Evolutionary conservation across 1,140 invertebrate species (phyloP).

Genomic region (Lethocerus indicus): DNA sequence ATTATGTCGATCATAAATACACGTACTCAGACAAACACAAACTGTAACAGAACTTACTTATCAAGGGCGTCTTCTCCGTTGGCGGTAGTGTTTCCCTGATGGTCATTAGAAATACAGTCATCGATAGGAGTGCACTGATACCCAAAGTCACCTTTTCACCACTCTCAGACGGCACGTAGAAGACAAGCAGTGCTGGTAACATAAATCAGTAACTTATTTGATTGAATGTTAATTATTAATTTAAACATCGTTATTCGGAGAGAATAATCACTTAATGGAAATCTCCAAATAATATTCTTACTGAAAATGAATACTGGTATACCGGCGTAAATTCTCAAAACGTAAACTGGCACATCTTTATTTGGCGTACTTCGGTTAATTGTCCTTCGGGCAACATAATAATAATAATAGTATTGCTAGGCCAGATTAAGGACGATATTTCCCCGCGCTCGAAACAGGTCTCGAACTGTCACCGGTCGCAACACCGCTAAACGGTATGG

Average conservation of each 20-base stretch:
- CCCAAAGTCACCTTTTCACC: constrained; percentile 78
- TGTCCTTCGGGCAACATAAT: too few relatives aligned
- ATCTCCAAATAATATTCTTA: not conserved
- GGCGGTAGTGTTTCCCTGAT: constrained; percentile 81
- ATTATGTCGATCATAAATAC: too few relatives aligned
- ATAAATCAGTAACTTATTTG: not conserved
- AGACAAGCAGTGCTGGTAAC: constrained; percentile 62
- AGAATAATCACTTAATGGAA: not conserved
- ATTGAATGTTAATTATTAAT: not conserved
- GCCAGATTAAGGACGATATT: too few relatives aligned
- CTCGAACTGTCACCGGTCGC: too few relatives aligned
- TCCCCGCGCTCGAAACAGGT: too few relatives aligned
- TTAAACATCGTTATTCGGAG: not conserved
- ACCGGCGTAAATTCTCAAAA: not conserved
- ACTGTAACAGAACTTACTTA: constrained; percentile 44
- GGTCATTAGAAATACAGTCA: constrained; percentile 89
- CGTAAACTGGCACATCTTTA: not conserved
- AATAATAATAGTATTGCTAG: too few relatives aligned
- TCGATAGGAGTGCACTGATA: constrained; percentile 76
- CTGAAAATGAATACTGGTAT: not conserved
- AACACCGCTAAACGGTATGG: constrained; percentile 8
- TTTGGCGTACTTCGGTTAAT: not conserved
- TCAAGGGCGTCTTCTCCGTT: constrained; percentile 78
- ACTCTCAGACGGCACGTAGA: constrained; percentile 82
- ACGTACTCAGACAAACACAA: too few relatives aligned